A percentile compares a stretch with the other conserved stretches of the same genome.
phyloP scores from a whole-genome alignment of 2,797 vertebrate species.

The Danio aesculapii region DNA sequence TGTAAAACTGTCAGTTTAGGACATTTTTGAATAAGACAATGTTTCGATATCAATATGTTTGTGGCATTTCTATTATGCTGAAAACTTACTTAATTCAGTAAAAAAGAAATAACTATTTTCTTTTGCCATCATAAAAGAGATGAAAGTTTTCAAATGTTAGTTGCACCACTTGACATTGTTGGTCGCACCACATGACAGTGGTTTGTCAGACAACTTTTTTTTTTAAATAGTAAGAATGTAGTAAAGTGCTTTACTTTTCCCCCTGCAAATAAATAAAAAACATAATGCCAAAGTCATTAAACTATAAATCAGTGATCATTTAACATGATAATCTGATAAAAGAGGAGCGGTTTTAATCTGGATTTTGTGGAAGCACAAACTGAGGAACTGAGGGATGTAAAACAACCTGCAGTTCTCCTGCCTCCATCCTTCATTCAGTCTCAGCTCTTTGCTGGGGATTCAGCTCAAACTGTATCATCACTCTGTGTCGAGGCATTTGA shows the following conservation, averaged over 20 bases:
- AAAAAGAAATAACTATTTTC: not conserved
- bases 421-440: conserved; percentile 15
- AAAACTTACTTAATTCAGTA: not conserved
- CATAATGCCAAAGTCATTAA: not conserved
- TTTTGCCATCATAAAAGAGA: not conserved
- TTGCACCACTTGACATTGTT: not conserved
- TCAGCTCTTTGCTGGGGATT: not conserved
- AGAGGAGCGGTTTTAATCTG: not conserved
- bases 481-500: not conserved
- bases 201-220: not conserved
- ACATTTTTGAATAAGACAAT: too few species aligned
- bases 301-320: not conserved
- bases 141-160: not conserved
- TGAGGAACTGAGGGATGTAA: not conserved
- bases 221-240: too few species aligned
- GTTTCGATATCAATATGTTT: too few species aligned
- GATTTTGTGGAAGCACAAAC: not conserved
- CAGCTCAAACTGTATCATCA: conserved; percentile 15
- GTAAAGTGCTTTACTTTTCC: too few species aligned
- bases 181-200: not conserved
- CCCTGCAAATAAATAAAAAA: not conserved
- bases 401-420: not conserved
- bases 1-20: too few species aligned
- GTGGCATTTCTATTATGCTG: not conserved
- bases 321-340: not conserved